Conservation (phyloP, 2,113 vertebrate genomes). For the Narcine bancroftii region DNA sequence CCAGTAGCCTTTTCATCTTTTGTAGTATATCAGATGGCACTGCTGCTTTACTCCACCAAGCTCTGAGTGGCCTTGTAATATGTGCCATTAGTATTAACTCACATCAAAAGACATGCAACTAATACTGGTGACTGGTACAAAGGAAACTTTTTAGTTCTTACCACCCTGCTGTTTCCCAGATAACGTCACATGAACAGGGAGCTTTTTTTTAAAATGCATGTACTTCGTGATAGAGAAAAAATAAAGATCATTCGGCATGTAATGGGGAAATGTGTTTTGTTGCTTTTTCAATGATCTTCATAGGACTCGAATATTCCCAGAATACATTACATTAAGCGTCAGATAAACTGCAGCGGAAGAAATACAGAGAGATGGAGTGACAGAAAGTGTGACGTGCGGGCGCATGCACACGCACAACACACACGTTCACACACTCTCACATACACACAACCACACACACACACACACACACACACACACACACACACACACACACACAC, state of each 20-base stretch:
- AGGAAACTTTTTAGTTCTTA: conserved; percentile 33
- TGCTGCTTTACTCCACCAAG: conserved; percentile 31
- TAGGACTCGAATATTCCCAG: not conserved
- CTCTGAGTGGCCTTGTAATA: conserved; percentile 42
- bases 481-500: no score
- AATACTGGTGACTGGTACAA: conserved; percentile 13
- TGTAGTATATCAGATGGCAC: conserved; percentile 43
- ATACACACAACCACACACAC: no score
- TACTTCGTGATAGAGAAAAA: not conserved
- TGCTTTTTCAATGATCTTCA: not conserved
- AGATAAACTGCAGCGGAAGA: no score
- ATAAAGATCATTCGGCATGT: not conserved
- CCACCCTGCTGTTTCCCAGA: conserved; percentile 29
- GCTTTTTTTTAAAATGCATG: not conserved
- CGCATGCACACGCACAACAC: no score
- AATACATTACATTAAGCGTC: not conserved
- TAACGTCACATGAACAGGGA: conserved; percentile 17
- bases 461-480: no score
- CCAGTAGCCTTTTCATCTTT: conserved; percentile 47
- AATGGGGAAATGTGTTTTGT: not conserved
- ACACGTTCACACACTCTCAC: no score
- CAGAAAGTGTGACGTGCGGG: no score
- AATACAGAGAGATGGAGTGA: no score
- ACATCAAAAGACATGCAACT: conserved; percentile 49
- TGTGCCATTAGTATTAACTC: conserved; percentile 43